Conservation (phyloP, 2,797 vertebrate species). For the Ctenopoma kingsleyae region DNA sequence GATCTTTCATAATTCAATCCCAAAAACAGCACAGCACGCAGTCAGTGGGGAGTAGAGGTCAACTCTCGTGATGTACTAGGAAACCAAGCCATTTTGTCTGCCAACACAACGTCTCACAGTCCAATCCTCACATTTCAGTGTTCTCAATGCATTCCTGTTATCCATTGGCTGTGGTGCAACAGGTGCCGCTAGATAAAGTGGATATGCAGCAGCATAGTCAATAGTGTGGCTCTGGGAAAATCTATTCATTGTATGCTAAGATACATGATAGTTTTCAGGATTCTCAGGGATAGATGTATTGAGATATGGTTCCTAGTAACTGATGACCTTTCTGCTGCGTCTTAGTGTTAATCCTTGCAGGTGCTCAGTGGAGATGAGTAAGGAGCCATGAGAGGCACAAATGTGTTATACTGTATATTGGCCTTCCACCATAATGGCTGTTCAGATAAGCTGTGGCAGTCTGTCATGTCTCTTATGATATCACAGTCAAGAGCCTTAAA, state of each 20-base stretch:
- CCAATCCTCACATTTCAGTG: constrained; percentile 38
- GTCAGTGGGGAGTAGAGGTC: constrained; percentile 41
- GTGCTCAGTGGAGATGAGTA: constrained; percentile 39
- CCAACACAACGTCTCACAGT: constrained; percentile 39
- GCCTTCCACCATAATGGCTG: constrained; percentile 41
- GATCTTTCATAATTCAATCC: constrained; percentile 61
- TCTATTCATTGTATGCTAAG: constrained; percentile 43
- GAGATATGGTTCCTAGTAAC: constrained; percentile 46
- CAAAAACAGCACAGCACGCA: constrained; percentile 40
- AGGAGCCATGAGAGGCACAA: constrained; percentile 11
- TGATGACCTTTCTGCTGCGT: constrained; percentile 62
- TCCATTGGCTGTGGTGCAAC: constrained; percentile 25
- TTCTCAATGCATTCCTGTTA: constrained; percentile 45
- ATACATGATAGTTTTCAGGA: constrained; percentile 34
- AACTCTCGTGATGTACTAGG: constrained; percentile 47
- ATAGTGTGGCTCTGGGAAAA: constrained; percentile 28
- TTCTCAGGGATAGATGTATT: constrained; percentile 14
- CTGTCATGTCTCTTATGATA: constrained; percentile 25
- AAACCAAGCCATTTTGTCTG: constrained; percentile 42
- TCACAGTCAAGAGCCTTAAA: constrained; percentile 16
- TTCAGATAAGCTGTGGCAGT: constrained; percentile 46
- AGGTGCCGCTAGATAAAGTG: constrained; percentile 30
- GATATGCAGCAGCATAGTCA: constrained; percentile 6
- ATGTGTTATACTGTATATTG: constrained; percentile 28
- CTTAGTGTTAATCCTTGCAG: constrained; percentile 49